Evolutionary conservation across 2,797 vertebrate species (phyloP).

Genomic region (Echiichthys vipera): DNA sequence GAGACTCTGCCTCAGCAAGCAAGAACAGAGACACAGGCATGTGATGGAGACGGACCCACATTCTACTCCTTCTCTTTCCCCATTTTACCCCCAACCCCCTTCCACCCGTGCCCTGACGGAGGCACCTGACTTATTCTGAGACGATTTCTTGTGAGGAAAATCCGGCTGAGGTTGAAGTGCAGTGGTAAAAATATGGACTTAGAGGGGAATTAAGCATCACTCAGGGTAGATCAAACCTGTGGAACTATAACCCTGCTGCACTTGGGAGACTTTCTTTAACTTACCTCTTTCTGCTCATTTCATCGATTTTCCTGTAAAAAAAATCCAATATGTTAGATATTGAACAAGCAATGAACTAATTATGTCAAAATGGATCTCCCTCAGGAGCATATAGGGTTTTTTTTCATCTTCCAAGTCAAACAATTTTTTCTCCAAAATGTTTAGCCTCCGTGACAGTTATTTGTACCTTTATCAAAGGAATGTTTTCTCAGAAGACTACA

Average conservation of each 20-base stretch:
- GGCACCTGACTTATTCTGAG: conserved; percentile 74
- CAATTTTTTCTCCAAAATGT: conserved; percentile 54
- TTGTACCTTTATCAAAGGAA: conserved; percentile 57
- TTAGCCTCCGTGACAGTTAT: conserved; percentile 73
- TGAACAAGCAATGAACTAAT: conserved; percentile 75
- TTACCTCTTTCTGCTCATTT: conserved; percentile 68
- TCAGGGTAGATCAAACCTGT: conserved; percentile 73
- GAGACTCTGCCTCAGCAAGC: conserved; percentile 69
- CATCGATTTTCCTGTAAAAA: conserved; percentile 70
- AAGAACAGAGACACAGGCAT: conserved; percentile 56
- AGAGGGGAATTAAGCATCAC: conserved; percentile 73
- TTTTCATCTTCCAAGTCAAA: conserved; percentile 64
- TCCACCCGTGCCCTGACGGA: conserved; percentile 63
- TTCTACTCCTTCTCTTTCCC: conserved; percentile 31
- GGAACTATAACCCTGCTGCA: conserved; percentile 58
- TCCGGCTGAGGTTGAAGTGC: conserved; percentile 75
- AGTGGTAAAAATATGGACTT: conserved; percentile 73
- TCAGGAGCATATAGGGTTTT: conserved; percentile 49
- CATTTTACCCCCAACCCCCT: conserved; percentile 27
- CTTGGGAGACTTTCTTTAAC: conserved; percentile 52
- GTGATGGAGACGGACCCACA: conserved; percentile 61
- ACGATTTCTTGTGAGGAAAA: conserved; percentile 69
- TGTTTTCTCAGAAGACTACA: conserved; percentile 60
- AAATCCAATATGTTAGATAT: conserved; percentile 67
- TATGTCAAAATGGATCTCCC: conserved; percentile 75